Percentiles rank a stretch among this genome's conserved stretches.
Evolutionary conservation across 2,888 invertebrate genomes (phyloP).

Genomic region (Sceliomorpha sp.): DNA sequence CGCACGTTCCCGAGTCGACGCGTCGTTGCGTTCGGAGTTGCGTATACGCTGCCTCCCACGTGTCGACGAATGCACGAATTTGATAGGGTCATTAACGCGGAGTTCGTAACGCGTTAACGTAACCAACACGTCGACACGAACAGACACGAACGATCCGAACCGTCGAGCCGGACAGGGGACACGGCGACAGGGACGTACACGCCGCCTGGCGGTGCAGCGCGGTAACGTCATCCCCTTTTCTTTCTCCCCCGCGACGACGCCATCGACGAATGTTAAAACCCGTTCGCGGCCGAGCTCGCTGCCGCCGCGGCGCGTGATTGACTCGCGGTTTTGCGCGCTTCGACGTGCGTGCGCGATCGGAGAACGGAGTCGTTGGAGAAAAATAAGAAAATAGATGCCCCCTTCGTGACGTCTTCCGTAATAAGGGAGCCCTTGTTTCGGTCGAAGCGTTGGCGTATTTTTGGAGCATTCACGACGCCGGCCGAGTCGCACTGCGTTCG

Average conservation of each 20-base stretch:
- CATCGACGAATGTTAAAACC: slow-evolving; percentile 19
- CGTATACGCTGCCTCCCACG: too few species aligned
- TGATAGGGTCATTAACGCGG: slow-evolving; percentile 7
- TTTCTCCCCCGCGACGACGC: slow-evolving; percentile 22
- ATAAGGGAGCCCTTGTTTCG: too few species aligned
- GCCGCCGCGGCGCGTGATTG: slow-evolving; percentile 30
- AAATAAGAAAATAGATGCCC: too few species aligned
- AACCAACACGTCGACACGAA: slow-evolving; percentile 60
- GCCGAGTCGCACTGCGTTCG: too few species aligned
- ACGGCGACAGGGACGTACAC: slow-evolving; percentile 74
- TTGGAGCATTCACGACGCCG: too few species aligned
- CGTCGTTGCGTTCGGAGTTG: too few species aligned
- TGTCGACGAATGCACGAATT: slow-evolving; percentile 16
- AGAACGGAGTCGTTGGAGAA: too few species aligned
- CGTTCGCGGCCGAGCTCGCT: slow-evolving; percentile 8
- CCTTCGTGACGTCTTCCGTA: too few species aligned
- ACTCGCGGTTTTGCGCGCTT: too few species aligned
- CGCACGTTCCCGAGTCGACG: too few species aligned
- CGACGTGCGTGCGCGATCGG: too few species aligned
- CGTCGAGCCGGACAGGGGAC: slow-evolving; percentile 67
- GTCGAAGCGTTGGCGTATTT: too few species aligned
- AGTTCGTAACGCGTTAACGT: slow-evolving; percentile 64
- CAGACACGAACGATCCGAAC: slow-evolving; percentile 63
- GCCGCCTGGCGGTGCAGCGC: slow-evolving; percentile 67
- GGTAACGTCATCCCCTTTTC: slow-evolving; percentile 48